A percentile compares a stretch with the other conserved stretches of the same genome.
Conservation (phyloP, 2,888 invertebrate species). For the Apotomis capreana region DNA sequence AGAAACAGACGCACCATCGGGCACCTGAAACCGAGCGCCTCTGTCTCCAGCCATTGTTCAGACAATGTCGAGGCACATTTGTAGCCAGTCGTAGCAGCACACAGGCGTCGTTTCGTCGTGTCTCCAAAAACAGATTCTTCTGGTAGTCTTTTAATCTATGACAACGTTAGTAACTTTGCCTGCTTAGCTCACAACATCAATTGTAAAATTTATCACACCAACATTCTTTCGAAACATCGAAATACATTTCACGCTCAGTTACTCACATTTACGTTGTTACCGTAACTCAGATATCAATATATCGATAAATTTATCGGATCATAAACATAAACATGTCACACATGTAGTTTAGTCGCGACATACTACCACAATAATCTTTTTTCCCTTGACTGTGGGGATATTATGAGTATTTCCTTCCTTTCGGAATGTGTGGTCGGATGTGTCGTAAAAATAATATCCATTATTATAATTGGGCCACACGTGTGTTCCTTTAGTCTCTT, state of each 20-base stretch:
- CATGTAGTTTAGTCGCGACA: slow-evolving; percentile 19
- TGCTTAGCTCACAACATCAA: too few species aligned
- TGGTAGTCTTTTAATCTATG: too few species aligned
- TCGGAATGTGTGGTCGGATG: slow-evolving; percentile 60
- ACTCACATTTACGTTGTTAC: slow-evolving; percentile 3
- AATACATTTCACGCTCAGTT: not conserved
- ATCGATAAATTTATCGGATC: slow-evolving; percentile 21
- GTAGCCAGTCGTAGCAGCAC: too few species aligned
- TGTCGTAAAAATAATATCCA: slow-evolving; percentile 75
- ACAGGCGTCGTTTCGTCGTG: too few species aligned
- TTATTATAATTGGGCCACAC: slow-evolving; percentile 74
- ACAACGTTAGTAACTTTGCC: too few species aligned
- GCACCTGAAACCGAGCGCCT: too few species aligned
- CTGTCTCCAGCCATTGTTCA: too few species aligned
- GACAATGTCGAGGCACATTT: too few species aligned
- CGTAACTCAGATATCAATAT: slow-evolving; percentile 9
- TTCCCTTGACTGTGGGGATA: slow-evolving; percentile 14
- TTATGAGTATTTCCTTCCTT: slow-evolving; percentile 48
- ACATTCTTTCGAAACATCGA: not conserved
- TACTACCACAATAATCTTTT: slow-evolving; percentile 5
- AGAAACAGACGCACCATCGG: too few species aligned
- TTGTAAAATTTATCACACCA: not conserved
- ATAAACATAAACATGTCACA: slow-evolving; percentile 29
- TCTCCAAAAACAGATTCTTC: too few species aligned
- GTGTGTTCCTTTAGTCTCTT: slow-evolving; percentile 52